Conservation (phyloP, 2,113 vertebrate species). For the Prunella fulvescens region DNA sequence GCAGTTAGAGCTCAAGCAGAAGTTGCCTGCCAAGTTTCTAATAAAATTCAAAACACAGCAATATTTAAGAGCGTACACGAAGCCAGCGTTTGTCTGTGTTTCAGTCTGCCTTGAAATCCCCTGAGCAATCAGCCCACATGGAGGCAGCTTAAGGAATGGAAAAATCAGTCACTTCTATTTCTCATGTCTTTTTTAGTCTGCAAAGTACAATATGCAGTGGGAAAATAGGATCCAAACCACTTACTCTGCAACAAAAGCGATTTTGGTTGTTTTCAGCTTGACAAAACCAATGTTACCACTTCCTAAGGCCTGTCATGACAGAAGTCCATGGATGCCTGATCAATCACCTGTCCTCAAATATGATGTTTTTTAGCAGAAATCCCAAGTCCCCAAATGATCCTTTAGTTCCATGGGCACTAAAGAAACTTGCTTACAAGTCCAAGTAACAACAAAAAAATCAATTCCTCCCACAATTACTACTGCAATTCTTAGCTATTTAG, state of each 20-base stretch:
- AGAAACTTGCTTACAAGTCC: background rate
- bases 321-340: background rate
- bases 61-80: slow-evolving; percentile 33
- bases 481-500: background rate
- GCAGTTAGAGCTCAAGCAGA: background rate
- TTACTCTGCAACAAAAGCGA: background rate
- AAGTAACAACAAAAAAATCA: background rate
- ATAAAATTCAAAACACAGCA: slow-evolving; percentile 66
- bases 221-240: slow-evolving; percentile 40
- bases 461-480: background rate
- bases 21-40: slow-evolving; percentile 62
- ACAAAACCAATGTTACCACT: background rate
- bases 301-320: background rate
- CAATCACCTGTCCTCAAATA: background rate
- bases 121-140: slow-evolving; percentile 60
- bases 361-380: background rate
- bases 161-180: slow-evolving; percentile 64
- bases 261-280: background rate
- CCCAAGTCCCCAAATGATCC: background rate
- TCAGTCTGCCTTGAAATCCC: slow-evolving; percentile 69
- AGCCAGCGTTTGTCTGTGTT: slow-evolving; percentile 63
- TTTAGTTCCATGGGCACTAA: background rate
- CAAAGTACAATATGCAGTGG: slow-evolving; percentile 20
- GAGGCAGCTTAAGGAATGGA: slow-evolving; percentile 61
- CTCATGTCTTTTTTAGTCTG: slow-evolving; percentile 56